These are phyloP conservation scores for Coptotermes formosanus DNA, from an alignment of 1,140 invertebrate species.

Conservation along the genomic window DNA sequence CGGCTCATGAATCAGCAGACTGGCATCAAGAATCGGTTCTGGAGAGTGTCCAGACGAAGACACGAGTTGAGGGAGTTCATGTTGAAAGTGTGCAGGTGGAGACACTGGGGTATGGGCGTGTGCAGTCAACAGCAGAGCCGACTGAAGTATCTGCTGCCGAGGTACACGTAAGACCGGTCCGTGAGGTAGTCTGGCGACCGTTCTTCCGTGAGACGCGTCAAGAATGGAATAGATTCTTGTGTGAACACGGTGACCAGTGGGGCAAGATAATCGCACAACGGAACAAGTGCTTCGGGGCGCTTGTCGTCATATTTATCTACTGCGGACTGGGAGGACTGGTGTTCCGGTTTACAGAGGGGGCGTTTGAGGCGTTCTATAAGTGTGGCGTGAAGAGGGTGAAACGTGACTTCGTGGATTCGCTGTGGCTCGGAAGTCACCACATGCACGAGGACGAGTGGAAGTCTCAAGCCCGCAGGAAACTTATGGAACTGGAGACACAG, in stretches of 20 bases:
- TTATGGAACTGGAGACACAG: conserved; percentile 85
- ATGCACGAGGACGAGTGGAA: conserved; percentile 86
- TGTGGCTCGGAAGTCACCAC: conserved; percentile 77
- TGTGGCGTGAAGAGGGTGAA: conserved; percentile 84
- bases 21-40: background rate
- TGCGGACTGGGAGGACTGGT: conserved; percentile 75
- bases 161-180: background rate
- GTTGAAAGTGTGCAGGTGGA: background rate
- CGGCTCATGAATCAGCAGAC: too few relatives aligned
- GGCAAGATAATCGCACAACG: conserved; percentile 54
- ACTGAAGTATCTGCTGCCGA: background rate
- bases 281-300: conserved; percentile 65
- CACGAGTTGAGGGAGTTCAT: too few relatives aligned
- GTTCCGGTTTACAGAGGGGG: conserved; percentile 76
- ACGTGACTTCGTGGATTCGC: conserved; percentile 75
- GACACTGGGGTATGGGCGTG: background rate
- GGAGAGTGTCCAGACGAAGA: too few relatives aligned
- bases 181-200: conserved; percentile 35
- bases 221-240: conserved; percentile 57
- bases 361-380: conserved; percentile 82
- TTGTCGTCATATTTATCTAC: conserved; percentile 65
- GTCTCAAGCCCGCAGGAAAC: conserved; percentile 70
- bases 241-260: conserved; percentile 58
- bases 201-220: conserved; percentile 43
- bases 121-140: background rate